Evolutionary conservation across 2,888 invertebrate species (phyloP), one percentile per base, ranked within the genome.

Genomic region (Agriopis aurantiaria): DNA sequence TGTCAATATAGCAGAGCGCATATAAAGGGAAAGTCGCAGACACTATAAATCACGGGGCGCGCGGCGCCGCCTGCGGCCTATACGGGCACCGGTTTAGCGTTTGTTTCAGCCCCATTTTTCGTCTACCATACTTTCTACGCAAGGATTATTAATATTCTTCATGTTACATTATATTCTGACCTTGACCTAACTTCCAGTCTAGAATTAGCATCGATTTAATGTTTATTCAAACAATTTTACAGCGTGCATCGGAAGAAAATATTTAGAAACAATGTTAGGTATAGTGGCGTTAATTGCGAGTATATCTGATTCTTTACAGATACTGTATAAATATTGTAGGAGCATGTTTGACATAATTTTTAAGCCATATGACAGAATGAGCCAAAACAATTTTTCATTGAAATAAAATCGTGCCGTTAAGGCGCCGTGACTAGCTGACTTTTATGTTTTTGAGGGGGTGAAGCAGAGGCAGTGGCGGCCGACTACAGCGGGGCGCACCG

Each of bases 11-110:
- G 75, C 74, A 79, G 80, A 75, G 79, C 73, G 73, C 75, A 80
- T 23, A 84, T 80, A 82, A 84, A 80, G 81, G 75, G 77, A 82
- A 84, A 85, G 83, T 80, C 83, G 71, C 79, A 85, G 86, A 85
- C 85, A 83, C 81, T 67, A 88, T 87, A 88, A 89, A 88, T 88
- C 85, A 87, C 84, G 72, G 73, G 71, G 73, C 69, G 66, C 68
- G 69, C 72, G 78, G 64, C 76, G 73, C 65, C 75, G 74, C 71
- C 62, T 75, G 69, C 60, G 73, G 69, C 72, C 69, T 66, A 58
- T 69, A 66, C 56, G 46, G 66, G 62, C 33, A 46, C 56, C 33
- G 57, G 57, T 68, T 64, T 74, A 68, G 33, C 65, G 71, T 75
- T 75, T 61, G 72, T 75, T 70, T 65, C 72, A 63, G 55, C 60